A percentile compares a stretch with the other conserved stretches of the same genome.
Conservation (phyloP, 2,113 vertebrate genomes). For the Nannospalax galili region DNA sequence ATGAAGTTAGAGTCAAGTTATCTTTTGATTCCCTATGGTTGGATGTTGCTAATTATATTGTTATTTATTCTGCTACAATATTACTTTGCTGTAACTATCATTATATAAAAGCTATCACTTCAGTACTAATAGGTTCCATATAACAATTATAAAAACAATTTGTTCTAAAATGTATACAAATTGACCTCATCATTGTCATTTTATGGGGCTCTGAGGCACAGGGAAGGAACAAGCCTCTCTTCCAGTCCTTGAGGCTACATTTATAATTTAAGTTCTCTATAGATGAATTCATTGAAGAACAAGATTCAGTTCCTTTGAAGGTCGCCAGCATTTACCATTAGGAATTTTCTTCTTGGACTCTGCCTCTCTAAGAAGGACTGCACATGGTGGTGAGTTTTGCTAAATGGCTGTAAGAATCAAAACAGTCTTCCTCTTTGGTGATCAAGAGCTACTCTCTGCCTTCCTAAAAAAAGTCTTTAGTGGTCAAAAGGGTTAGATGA, state of each 20-base stretch:
- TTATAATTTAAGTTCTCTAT: background rate
- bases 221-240: background rate
- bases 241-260: background rate
- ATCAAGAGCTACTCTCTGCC: background rate
- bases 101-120: conserved; percentile 16
- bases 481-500: background rate
- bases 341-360: background rate
- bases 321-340: background rate
- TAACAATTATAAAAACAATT: conserved; percentile 16
- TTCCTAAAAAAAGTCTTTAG: background rate
- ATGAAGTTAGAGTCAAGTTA: background rate
- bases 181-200: background rate
- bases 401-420: background rate
- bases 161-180: background rate
- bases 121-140: background rate
- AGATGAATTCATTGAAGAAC: background rate
- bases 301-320: background rate
- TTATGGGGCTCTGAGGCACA: background rate
- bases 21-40: background rate
- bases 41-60: conserved; percentile 1
- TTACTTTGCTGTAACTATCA: conserved; percentile 33
- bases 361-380: background rate
- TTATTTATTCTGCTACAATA: background rate
- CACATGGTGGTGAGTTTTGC: background rate
- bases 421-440: background rate